Base-by-base conservation (phyloP, 35 echinoderm and acorn worm species). In the Holothuria glaberrima region DNA sequence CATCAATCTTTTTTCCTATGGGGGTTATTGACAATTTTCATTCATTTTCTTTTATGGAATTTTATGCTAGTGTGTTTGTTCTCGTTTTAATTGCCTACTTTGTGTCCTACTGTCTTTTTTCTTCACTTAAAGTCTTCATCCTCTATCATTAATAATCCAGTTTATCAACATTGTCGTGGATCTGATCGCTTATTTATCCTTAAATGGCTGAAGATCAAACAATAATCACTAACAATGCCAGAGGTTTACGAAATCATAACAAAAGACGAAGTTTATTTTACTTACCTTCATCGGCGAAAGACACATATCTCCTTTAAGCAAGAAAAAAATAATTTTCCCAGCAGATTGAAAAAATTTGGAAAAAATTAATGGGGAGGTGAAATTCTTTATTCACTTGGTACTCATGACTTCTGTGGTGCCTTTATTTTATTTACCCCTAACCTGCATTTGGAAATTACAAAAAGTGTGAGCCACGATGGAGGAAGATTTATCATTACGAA, bases 361-460 rank as follows among this genome's bases (percentile, higher is more conserved):
- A 46, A 65, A 65, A 65, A 65, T 65, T 4, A 65, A 65, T 65
- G 61, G 61, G 61, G 61, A 65, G 61, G 61, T 65, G 17, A 65
- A 65, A 16, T 65, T 65, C 61, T 65, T 16, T 65, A 65, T 65
- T 65, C 61, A 65, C 61, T 6, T 65, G 61, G 61, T 17, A n/a
- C 61, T 65, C 61, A 65, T 17, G 61, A 65, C 27, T 6, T 4
- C 27, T 17, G 61, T 17, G 61, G 61, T 6, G 61, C 17, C 6
- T 65, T 65, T 65, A 65, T 65, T 17, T 65, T 65, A 65, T 65
- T 65, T 16, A 65, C 4, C 17, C 61, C 61, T 65, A 17, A 4
- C 17, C 4, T 65, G 20, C 3, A n/a, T 65, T 4, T 28, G 4
- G 61, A 65, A 21, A 65, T 65, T 65, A 46, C 4, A 46, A 46